phyloP scores from a whole-genome alignment of 1,140 invertebrate genomes.

The Geopemphigus sp. region DNA sequence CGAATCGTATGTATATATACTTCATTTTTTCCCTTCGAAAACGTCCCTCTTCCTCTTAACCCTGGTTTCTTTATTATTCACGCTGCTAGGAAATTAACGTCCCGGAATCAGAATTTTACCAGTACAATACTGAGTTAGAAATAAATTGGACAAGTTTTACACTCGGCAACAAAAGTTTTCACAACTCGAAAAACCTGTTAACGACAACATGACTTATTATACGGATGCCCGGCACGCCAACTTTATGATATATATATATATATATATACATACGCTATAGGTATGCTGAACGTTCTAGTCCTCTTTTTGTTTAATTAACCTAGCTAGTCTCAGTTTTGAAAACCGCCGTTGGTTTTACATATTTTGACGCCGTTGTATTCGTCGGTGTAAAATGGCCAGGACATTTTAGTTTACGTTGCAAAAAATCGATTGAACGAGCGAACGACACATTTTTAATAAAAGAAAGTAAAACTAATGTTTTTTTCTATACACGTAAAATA shows the following conservation, averaged over 20 bases:
- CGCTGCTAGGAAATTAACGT: slow-evolving; percentile 24
- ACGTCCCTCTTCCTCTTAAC: neutral
- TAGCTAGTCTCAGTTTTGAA: neutral
- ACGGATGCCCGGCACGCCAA: slow-evolving; percentile 24
- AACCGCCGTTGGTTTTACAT: neutral
- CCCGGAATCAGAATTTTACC: slow-evolving; percentile 34
- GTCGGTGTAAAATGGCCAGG: neutral
- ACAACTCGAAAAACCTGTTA: slow-evolving; percentile 49
- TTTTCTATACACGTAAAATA: too few relatives aligned
- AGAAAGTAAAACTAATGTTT: too few relatives aligned
- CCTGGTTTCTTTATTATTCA: slow-evolving; percentile 36
- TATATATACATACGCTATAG: neutral
- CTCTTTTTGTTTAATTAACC: slow-evolving; percentile 41
- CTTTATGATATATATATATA: slow-evolving; percentile 42
- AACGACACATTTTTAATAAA: too few relatives aligned
- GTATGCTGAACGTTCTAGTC: neutral
- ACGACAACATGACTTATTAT: slow-evolving; percentile 50
- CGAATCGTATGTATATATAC: neutral
- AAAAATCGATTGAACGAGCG: neutral
- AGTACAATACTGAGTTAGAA: slow-evolving; percentile 23
- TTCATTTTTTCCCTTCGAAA: neutral
- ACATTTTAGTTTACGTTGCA: neutral
- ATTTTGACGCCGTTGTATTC: neutral
- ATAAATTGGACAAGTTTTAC: slow-evolving; percentile 48
- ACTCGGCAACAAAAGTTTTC: slow-evolving; percentile 44